Evolutionary conservation across 1,140 invertebrate genomes (phyloP).

Genomic region (Phthorimaea operculella): DNA sequence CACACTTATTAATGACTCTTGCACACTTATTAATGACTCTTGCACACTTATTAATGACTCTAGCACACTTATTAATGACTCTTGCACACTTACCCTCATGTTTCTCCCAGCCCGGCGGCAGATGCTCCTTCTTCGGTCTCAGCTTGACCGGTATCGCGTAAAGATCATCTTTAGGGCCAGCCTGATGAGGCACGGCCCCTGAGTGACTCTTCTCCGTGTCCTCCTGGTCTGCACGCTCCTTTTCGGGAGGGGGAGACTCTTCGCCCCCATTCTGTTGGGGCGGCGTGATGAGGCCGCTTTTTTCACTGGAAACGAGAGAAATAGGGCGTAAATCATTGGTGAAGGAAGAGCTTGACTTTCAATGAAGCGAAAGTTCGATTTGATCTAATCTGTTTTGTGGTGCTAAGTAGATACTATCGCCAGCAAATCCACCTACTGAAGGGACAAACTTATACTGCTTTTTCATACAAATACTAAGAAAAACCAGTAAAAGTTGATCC

Average conservation of each 20-base stretch:
- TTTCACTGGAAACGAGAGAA: conserved; percentile 46
- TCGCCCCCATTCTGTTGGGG: conserved; percentile 56
- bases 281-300: conserved; percentile 55
- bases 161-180: conserved; percentile 77
- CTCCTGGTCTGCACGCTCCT: conserved; percentile 61
- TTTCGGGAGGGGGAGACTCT: conserved; percentile 61
- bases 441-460: too few species aligned
- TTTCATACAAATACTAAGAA: too few species aligned
- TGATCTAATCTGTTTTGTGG: too few species aligned
- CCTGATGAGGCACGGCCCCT: conserved; percentile 73
- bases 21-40: too few species aligned
- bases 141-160: conserved; percentile 81
- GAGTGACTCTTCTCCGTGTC: conserved; percentile 68
- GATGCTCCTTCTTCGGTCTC: conserved; percentile 59
- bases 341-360: too few species aligned
- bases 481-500: too few species aligned
- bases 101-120: conserved; percentile 92
- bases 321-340: background rate
- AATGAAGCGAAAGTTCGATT: too few species aligned
- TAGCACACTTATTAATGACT: background rate
- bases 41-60: too few species aligned
- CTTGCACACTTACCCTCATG: conserved; percentile 79
- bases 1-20: too few species aligned
- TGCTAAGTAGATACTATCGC: too few species aligned
- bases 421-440: too few species aligned